Percentiles rank a stretch among this genome's conserved stretches.
Evolutionary conservation across 2,888 invertebrate genomes (phyloP).

Genomic region (Xestia c-nigrum): DNA sequence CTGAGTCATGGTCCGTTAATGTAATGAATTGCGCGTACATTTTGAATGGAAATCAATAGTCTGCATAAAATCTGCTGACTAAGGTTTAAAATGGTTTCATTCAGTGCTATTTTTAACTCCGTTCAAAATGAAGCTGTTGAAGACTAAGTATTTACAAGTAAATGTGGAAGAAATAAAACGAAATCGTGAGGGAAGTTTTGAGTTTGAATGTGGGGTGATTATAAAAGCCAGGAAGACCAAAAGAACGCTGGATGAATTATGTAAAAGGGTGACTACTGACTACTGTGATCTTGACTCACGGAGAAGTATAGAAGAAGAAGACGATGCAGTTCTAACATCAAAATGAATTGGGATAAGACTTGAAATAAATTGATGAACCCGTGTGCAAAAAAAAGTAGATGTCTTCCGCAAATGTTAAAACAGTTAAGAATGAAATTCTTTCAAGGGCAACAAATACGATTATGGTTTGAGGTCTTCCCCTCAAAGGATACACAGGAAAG

Average conservation of each 20-base stretch:
- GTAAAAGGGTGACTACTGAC: not conserved
- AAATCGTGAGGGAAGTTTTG: not conserved
- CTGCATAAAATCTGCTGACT: constrained; percentile 11
- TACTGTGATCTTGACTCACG: not conserved
- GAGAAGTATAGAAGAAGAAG: not conserved
- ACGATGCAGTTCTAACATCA: not conserved
- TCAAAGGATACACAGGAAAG: too few relatives aligned
- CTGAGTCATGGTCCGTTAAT: constrained; percentile 29
- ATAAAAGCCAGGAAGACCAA: not conserved
- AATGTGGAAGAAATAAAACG: not conserved
- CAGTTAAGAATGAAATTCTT: not conserved
- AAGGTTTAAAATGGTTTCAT: not conserved
- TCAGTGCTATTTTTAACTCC: not conserved
- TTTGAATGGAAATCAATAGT: constrained; percentile 7
- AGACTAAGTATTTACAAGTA: too few relatives aligned
- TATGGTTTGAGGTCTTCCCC: not conserved
- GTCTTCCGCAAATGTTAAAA: not conserved
- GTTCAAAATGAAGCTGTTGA: not conserved
- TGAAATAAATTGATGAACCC: not conserved
- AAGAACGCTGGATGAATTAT: not conserved
- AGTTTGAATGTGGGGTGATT: not conserved
- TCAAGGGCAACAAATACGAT: not conserved
- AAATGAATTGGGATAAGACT: not conserved
- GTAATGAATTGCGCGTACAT: constrained; percentile 9
- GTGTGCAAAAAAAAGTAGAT: not conserved